Base-by-base conservation (phyloP, 1,140 invertebrate genomes). In the Ceratitis capitata region DNA sequence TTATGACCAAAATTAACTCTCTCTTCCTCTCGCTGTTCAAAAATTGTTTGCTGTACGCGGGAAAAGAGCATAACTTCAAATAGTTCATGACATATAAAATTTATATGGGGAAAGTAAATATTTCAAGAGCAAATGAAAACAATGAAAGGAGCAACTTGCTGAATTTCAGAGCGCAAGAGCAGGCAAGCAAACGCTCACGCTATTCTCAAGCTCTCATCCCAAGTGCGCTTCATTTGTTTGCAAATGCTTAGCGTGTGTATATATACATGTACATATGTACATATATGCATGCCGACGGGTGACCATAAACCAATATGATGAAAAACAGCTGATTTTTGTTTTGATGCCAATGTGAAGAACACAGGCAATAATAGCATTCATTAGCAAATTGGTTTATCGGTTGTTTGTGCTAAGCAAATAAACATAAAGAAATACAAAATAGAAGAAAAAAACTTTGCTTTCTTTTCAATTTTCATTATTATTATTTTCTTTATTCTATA, bases 291-390 rank as follows among this genome's bases (percentile, higher is more conserved):
- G 19, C n/a, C n/a, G n/a, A n/a, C n/a, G n/a, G n/a, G n/a, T n/a
- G n/a, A 61, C 26, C 23, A 61, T 61, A 29, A 61, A 7, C 26
- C 23, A 61, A 26, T 7, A 26, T 78, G 10, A 3, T 47, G 69
- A 10, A 23, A 26, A 78, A 78, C 69, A 78, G 69, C 69, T 78
- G 69, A 78, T 78, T 78, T 78, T 78, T 78, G 69, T 78, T 78
- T 78, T 78, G 69, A 78, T 78, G 69, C 69, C 69, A 45, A 78
- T 78, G 69, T 23, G 69, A 45, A n/a, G n/a, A 5, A 10, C 61
- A 35, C 9, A 12, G 35, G 35, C 42, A 23, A 9, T 69, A 64
- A 26, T 64, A 12, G 6, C 10, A 16, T 12, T 26, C 29, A 12
- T 26, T 47, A 78, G 4, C 26, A 19, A 35, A 69, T 69, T 39